These are phyloP conservation scores for Rhinoderma darwinii DNA, from an alignment of 2,113 vertebrate species.

Conservation along the genomic window DNA sequence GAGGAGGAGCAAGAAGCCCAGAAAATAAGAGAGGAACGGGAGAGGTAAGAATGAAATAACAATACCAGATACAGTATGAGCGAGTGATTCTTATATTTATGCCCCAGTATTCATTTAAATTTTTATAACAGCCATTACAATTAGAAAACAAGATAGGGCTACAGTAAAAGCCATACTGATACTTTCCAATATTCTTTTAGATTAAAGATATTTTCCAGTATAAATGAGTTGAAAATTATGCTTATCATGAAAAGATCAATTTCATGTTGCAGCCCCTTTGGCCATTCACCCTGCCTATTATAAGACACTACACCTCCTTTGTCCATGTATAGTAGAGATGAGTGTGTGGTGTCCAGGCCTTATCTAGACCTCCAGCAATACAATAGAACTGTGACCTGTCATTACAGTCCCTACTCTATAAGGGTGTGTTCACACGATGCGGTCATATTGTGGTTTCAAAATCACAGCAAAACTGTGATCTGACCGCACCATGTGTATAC, in stretches of 20 bases:
- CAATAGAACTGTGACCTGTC: not conserved
- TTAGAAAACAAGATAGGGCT: not conserved
- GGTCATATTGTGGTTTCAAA: too few species aligned
- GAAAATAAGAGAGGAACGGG: constrained; percentile 80
- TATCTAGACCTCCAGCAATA: not conserved
- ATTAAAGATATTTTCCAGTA: too few species aligned
- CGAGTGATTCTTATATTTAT: not conserved
- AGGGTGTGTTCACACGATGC: too few species aligned
- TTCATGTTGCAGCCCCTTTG: not conserved
- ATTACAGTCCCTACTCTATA: not conserved
- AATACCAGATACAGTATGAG: not conserved
- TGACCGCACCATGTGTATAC: too few species aligned
- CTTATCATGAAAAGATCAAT: too few species aligned
- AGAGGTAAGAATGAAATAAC: constrained; percentile 66
- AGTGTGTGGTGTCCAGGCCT: not conserved
- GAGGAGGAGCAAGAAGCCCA: constrained; percentile 86
- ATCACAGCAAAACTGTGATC: too few species aligned
- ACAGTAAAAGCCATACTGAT: not conserved
- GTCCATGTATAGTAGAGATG: not conserved
- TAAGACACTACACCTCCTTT: not conserved
- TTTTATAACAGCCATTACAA: not conserved
- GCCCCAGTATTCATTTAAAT: not conserved
- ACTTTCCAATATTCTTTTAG: not conserved
- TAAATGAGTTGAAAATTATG: too few species aligned
- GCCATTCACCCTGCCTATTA: not conserved